phyloP scores from a whole-genome alignment of 2,113 vertebrate species.

The Boleophthalmus pectinirostris region DNA sequence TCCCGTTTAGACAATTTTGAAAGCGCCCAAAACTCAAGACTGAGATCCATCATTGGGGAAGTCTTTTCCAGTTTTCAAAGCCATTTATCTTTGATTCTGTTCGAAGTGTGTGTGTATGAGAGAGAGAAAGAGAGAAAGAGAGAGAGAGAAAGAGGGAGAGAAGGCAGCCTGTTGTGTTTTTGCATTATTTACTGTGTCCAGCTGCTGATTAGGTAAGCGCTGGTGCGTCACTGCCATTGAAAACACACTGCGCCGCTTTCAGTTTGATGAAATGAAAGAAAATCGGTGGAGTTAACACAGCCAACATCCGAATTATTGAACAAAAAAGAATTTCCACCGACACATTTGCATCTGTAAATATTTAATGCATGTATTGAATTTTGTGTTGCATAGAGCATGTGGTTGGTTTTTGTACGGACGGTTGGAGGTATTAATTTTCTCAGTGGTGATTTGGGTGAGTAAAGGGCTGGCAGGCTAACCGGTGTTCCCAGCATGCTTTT shows the following conservation, averaged over 20 bases:
- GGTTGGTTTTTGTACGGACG: conserved; percentile 47
- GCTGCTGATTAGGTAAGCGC: conserved; percentile 39
- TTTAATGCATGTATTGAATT: conserved; percentile 58
- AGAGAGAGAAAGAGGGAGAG: not conserved
- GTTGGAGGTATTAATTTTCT: conserved; percentile 74
- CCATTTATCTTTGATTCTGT: not conserved
- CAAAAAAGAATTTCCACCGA: conserved; percentile 32
- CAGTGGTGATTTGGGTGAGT: conserved; percentile 74
- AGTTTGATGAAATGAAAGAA: conserved; percentile 27
- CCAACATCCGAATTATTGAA: conserved; percentile 41
- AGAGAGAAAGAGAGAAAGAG: too few relatives aligned
- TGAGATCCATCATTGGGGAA: not conserved
- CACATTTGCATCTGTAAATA: conserved; percentile 55
- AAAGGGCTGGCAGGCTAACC: conserved; percentile 66
- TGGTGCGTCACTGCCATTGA: conserved; percentile 32
- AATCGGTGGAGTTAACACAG: conserved; percentile 35
- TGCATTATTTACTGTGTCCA: conserved; percentile 38
- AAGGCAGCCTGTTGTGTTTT: conserved; percentile 14
- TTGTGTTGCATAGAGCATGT: conserved; percentile 19
- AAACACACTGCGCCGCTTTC: conserved; percentile 37
- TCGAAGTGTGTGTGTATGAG: not conserved
- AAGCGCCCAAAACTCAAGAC: not conserved
- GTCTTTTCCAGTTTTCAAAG: not conserved
- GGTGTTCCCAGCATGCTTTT: conserved; percentile 59
- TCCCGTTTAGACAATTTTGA: too few relatives aligned